Conservation (phyloP, 2,888 invertebrate species). For the Mesodorylaimus sp. region DNA sequence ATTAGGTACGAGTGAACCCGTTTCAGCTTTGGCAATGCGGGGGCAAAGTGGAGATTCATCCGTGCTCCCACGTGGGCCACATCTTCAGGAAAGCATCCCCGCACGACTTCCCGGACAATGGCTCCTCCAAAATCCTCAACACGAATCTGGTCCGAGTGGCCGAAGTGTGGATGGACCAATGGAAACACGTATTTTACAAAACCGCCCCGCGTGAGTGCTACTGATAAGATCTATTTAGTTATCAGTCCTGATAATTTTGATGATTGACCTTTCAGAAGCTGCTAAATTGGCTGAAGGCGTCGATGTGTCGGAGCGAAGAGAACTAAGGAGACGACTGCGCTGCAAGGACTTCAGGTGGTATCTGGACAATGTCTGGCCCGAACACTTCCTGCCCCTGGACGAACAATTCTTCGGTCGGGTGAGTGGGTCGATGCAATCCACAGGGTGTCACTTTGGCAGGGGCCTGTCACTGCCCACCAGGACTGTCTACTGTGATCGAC, state of each 20-base stretch:
- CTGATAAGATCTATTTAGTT: neutral
- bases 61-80: slow-evolving; percentile 29
- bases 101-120: slow-evolving; percentile 38
- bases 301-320: slow-evolving; percentile 40
- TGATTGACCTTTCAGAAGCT: slow-evolving; percentile 19
- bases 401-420: slow-evolving; percentile 77
- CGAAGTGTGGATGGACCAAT: slow-evolving; percentile 41
- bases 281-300: slow-evolving; percentile 16
- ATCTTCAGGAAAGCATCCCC: slow-evolving; percentile 33
- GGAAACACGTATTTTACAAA: slow-evolving; percentile 33
- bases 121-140: slow-evolving; percentile 32
- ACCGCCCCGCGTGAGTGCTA: slow-evolving; percentile 22
- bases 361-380: slow-evolving; percentile 78
- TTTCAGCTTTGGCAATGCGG: slow-evolving; percentile 31
- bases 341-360: slow-evolving; percentile 86
- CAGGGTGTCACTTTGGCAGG: neutral
- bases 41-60: slow-evolving; percentile 28
- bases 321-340: slow-evolving; percentile 47
- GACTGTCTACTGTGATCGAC: too few species aligned
- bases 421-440: slow-evolving; percentile 15
- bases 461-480: too few species aligned
- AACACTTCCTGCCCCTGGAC: slow-evolving; percentile 75
- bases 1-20: neutral
- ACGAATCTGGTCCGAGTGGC: slow-evolving; percentile 36
- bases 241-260: neutral